These are phyloP conservation scores for Virgularia gustaviana DNA, from an alignment of 92 coral and sea anemone species.

Conservation along the genomic window DNA sequence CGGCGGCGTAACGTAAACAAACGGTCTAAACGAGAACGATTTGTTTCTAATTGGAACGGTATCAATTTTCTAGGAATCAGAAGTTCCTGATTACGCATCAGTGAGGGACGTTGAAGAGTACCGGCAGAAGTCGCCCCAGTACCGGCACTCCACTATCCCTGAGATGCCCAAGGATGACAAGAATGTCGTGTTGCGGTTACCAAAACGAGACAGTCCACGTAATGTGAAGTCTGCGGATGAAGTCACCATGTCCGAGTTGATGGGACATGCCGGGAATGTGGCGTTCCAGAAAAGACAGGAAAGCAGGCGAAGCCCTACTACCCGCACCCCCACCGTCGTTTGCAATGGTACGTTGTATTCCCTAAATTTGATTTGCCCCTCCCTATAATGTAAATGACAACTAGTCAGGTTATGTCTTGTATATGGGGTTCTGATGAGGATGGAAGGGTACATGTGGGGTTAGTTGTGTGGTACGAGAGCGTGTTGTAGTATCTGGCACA, in stretches of 20 bases:
- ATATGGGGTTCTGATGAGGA: no score
- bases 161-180: slow-evolving; percentile 24
- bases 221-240: slow-evolving; percentile 30
- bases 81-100: slow-evolving; percentile 35
- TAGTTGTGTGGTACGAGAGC: no score
- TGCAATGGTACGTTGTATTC: no score
- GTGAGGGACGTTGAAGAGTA: slow-evolving; percentile 25
- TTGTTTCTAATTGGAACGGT: not conserved
- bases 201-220: slow-evolving; percentile 7
- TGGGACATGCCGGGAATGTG: slow-evolving; percentile 5
- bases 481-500: no score
- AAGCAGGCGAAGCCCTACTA: slow-evolving; percentile 22
- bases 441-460: no score
- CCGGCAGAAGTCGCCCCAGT: slow-evolving; percentile 26
- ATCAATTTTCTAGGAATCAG: slow-evolving; percentile 25
- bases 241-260: slow-evolving; percentile 13
- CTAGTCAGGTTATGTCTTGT: no score
- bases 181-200: slow-evolving; percentile 22
- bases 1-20: no score
- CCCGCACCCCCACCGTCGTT: not conserved
- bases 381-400: no score
- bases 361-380: no score
- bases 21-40: not conserved
- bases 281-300: slow-evolving; percentile 21
- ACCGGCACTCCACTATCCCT: slow-evolving; percentile 33